Percentiles rank a stretch among this genome's conserved stretches.
These are phyloP conservation scores for Drosophila tristis DNA, from an alignment of 1,140 invertebrate genomes.

Conservation along the genomic window DNA sequence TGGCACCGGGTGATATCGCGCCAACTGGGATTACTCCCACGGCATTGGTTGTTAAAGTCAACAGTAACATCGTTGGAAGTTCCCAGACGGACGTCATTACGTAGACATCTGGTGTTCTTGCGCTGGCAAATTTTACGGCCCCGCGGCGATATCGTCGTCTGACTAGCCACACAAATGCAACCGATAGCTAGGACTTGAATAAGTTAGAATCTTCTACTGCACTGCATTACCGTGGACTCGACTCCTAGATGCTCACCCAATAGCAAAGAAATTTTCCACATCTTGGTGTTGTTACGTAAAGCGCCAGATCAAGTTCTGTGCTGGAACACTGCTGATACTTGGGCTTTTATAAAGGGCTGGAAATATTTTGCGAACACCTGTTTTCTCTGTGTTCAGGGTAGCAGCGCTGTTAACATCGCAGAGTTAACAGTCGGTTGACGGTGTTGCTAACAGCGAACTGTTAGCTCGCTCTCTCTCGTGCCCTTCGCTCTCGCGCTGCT, in stretches of 20 bases:
- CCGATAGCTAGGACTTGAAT: constrained; percentile 25
- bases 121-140: constrained; percentile 13
- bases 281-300: constrained; percentile 24
- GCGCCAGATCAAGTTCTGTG: constrained; percentile 16
- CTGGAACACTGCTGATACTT: neutral
- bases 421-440: no score
- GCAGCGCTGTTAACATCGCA: no score
- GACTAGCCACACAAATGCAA: constrained; percentile 37
- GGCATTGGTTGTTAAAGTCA: constrained; percentile 38
- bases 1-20: constrained; percentile 46
- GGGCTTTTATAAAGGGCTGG: constrained; percentile 38
- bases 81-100: constrained; percentile 21
- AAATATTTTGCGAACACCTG: neutral
- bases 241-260: constrained; percentile 44
- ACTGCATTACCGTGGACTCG: no score
- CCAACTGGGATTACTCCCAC: constrained; percentile 8
- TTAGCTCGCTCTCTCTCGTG: no score
- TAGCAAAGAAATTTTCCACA: constrained; percentile 47
- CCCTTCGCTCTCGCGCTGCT: no score
- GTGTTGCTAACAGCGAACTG: no score
- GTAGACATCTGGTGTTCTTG: constrained; percentile 7
- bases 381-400: neutral
- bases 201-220: no score
- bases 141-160: constrained; percentile 1
- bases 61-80: constrained; percentile 29